Evolutionary conservation across 2,113 vertebrate species (phyloP).

Genomic region (Takifugu flavidus): DNA sequence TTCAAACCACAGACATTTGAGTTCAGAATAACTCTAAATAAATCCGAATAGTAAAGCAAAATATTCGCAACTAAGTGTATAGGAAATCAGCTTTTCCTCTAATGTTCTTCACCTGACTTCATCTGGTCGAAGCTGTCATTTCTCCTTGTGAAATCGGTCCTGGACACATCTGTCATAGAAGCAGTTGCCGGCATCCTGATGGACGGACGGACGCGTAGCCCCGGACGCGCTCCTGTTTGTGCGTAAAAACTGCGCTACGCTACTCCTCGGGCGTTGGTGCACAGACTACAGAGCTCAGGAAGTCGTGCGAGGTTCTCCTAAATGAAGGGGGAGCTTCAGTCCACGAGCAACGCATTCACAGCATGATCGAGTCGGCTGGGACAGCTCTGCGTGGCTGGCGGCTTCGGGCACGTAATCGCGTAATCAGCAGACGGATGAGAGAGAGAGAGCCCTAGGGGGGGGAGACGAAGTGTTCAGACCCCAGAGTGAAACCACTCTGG

Average conservation of each 20-base stretch:
- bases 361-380: not conserved
- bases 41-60: no score
- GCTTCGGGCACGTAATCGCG: no score
- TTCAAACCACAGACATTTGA: no score
- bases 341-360: no score
- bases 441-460: no score
- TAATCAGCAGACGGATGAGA: not conserved
- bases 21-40: not conserved
- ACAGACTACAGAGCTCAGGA: not conserved
- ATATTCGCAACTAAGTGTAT: not conserved
- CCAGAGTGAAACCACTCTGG: conserved; percentile 26
- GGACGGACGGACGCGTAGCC: not conserved
- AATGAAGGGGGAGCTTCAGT: no score
- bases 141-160: conserved; percentile 38
- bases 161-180: conserved; percentile 61
- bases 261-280: not conserved
- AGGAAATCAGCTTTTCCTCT: not conserved
- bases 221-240: conserved; percentile 11
- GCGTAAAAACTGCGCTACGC: conserved; percentile 39
- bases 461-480: conserved; percentile 29
- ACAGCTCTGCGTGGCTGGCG: not conserved
- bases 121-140: conserved; percentile 41
- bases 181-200: conserved; percentile 64
- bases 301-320: not conserved
- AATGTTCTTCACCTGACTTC: conserved; percentile 66